A percentile compares a stretch with the other conserved stretches of the same genome.
Evolutionary conservation across 2,888 invertebrate genomes (phyloP).

Genomic region (Sinodicranocentrus sp.): DNA sequence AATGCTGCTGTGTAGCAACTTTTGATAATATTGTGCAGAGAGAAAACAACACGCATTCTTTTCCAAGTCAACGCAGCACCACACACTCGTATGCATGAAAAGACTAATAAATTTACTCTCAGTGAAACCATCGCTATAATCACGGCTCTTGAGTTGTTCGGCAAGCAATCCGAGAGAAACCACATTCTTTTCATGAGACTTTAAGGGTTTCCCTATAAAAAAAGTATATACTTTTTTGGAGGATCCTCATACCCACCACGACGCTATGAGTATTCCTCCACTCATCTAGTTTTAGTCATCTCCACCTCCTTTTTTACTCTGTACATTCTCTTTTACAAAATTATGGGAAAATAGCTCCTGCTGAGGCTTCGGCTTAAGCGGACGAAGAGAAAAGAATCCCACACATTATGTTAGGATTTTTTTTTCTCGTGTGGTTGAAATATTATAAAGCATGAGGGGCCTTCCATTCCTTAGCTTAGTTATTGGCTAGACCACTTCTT

Average conservation of each 20-base stretch:
- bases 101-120: slow-evolving; percentile 55
- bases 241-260: neutral
- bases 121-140: slow-evolving; percentile 58
- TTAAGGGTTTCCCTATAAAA: slow-evolving; percentile 53
- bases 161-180: slow-evolving; percentile 56
- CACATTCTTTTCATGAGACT: slow-evolving; percentile 62
- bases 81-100: slow-evolving; percentile 50
- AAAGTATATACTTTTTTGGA: slow-evolving; percentile 4
- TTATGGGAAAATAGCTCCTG: slow-evolving; percentile 37
- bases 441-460: slow-evolving; percentile 20
- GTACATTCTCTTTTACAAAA: neutral
- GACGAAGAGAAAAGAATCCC: neutral
- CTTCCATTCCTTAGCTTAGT: slow-evolving; percentile 1
- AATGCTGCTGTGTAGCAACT: no score
- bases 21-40: neutral
- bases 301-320: slow-evolving; percentile 28
- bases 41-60: slow-evolving; percentile 30
- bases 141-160: slow-evolving; percentile 58
- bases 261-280: neutral
- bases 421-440: slow-evolving; percentile 7
- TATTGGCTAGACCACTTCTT: slow-evolving; percentile 6
- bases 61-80: slow-evolving; percentile 26
- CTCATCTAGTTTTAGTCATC: neutral
- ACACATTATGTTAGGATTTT: neutral
- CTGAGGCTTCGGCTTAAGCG: slow-evolving; percentile 24